phyloP scores from a whole-genome alignment of 1,140 invertebrate species.

The Doryteuthis pealeii region DNA sequence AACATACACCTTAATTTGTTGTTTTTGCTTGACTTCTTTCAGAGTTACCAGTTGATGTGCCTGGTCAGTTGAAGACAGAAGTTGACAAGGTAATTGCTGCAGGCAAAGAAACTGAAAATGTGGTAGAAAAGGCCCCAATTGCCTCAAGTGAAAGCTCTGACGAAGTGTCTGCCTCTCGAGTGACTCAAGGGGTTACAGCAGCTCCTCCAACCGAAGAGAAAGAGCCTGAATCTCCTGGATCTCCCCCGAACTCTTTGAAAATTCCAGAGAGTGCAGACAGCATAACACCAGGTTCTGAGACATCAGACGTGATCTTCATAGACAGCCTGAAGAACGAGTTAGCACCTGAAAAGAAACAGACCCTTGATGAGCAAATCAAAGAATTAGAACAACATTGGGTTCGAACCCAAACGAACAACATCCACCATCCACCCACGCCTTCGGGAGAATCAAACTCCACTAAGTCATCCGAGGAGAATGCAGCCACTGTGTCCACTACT shows the following conservation, averaged over 20 bases:
- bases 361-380: slow-evolving; percentile 5
- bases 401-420: neutral
- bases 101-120: neutral
- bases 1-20: too few relatives aligned
- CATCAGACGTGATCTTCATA: neutral
- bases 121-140: neutral
- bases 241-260: neutral
- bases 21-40: too few relatives aligned
- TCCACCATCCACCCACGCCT: neutral
- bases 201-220: neutral
- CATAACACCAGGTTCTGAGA: neutral
- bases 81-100: neutral
- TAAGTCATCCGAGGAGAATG: neutral
- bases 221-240: neutral
- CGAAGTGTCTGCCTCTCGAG: neutral
- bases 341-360: neutral
- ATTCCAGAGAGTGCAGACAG: neutral
- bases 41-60: slow-evolving; percentile 11
- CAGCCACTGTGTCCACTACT: neutral
- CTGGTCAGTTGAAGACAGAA: neutral
- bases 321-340: neutral
- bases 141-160: neutral
- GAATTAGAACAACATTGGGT: slow-evolving; percentile 1
- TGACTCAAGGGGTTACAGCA: neutral
- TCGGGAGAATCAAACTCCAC: neutral